Evolutionary conservation across 2,113 vertebrate species (phyloP).

Genomic region (Cryptomyrus ogoouensis): DNA sequence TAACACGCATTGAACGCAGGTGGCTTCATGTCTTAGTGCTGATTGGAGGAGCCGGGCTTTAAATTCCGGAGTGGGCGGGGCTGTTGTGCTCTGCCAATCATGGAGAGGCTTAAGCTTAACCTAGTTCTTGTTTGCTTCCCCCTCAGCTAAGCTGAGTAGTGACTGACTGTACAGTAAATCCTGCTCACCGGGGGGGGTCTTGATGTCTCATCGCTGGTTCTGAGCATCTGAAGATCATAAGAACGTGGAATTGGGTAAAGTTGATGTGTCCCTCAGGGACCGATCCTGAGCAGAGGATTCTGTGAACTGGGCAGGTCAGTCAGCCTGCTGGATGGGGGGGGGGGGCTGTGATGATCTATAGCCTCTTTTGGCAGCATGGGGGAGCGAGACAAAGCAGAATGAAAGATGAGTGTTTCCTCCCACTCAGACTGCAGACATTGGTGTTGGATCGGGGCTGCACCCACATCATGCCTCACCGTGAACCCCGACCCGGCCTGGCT

Average conservation of each 20-base stretch:
- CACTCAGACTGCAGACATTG: background rate
- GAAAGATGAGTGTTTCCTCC: background rate
- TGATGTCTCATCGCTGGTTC: background rate
- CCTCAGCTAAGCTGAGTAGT: background rate
- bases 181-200: background rate
- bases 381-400: background rate
- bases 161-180: constrained; percentile 2
- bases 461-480: too few species aligned
- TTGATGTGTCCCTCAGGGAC: background rate
- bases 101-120: background rate
- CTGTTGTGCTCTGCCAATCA: background rate
- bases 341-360: background rate
- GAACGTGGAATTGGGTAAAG: background rate
- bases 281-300: background rate
- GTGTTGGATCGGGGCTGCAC: background rate
- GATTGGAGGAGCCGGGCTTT: background rate
- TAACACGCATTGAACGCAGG: background rate
- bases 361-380: background rate
- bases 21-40: background rate
- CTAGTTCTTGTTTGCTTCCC: background rate
- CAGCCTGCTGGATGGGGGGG: background rate
- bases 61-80: background rate
- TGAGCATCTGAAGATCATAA: background rate
- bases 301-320: background rate
- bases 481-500: background rate